Base-by-base conservation (phyloP, 2,888 invertebrate genomes). In the Amiota minor region DNA sequence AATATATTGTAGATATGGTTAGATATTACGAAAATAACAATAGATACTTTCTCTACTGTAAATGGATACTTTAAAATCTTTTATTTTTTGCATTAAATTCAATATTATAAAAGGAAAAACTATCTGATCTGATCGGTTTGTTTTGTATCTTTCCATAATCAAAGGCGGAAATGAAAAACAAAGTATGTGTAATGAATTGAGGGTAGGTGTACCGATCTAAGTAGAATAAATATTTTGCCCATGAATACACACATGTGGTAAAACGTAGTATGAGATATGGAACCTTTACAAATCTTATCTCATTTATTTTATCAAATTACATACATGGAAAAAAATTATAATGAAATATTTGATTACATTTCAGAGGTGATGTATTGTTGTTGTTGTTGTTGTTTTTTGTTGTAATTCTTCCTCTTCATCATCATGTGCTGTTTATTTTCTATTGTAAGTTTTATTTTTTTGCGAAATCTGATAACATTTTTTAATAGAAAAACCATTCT, bases 261-360 rank as follows among this genome's bases (percentile, higher is more conserved):
- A 6, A 35, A 23, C 23, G 23, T 35, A 35, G 35, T 35, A 35
- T 8, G 4, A 35, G 35, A 35, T 35, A 35, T 35, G 35, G 6
- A 35, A 35, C 35, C 35, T 35, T 35, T 35, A 35, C 6, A 35
- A 35, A 18, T 50, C 76, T 80, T 82, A 82, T 82, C 85, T 76
- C 50, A n/a, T 68, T 77, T 74, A 74, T 78, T 83, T 75, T 81
- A 82, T 82, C 82, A 77, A 83, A 80, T 80, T 81, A 78, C 80
- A 78, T 75, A 75, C 35, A 35, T 35, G 35, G 35, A 35, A 35
- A 67, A n/a, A 67, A 18, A 14, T 16, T 16, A 18, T 53, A 14
- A 35, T 23, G 53, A 35, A 35, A 35, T 35, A 35, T 35, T 35
- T 35, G 35, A 35, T 35, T 35, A 35, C 35, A 35, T 35, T 10